Base-by-base conservation (phyloP, 2,113 vertebrate genomes). In the Excalfactoria chinensis region DNA sequence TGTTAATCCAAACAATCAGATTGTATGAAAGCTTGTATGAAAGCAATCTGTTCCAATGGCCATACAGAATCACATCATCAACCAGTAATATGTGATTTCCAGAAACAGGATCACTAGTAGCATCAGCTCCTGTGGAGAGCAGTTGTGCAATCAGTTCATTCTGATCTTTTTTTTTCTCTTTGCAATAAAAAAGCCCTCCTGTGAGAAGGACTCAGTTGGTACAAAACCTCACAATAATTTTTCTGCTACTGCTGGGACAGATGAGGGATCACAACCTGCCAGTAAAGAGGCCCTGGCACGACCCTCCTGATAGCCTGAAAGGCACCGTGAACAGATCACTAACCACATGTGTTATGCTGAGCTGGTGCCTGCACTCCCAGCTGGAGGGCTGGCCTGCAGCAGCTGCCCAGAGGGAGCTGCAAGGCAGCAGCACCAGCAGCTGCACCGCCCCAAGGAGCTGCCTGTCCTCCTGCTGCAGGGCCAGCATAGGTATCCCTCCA, bases 331-430 rank as follows among this genome's bases (percentile, higher is more conserved):
- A 67, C 44, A 30, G 66, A 60, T 71, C 43, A 19, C 19, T 40
- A 85, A 19, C 23, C 37, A 37, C 72, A n/a, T 1, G 1, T 7
- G 0, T 4, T 15, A 9, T 0, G 17, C n/a, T n/a, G 55, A 37
- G 41, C 3, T 25, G 11, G 46, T 8, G 6, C 0, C 1, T 41
- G 53, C 49, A 63, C 0, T 4, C 67, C 23, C 40, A 59, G 34
- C 30, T 60, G 30, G 2, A 16, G 16, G 77, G 77, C 63, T 55
- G 9, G 5, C 8, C 22, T 5, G 6, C 68, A 51, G 35, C 0
- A 7, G 32, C 5, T 4, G 43, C 66, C 15, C 43, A 34, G n/a
- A 44, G 20, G 15, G 16, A 68, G 32, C 37, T 41, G 60, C 60
- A 19, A 2, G 44, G 43, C 23, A 48, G 43, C 21, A 19, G 53